Conservation (phyloP, 1,140 invertebrate species). For the Drosophila aff. region DNA sequence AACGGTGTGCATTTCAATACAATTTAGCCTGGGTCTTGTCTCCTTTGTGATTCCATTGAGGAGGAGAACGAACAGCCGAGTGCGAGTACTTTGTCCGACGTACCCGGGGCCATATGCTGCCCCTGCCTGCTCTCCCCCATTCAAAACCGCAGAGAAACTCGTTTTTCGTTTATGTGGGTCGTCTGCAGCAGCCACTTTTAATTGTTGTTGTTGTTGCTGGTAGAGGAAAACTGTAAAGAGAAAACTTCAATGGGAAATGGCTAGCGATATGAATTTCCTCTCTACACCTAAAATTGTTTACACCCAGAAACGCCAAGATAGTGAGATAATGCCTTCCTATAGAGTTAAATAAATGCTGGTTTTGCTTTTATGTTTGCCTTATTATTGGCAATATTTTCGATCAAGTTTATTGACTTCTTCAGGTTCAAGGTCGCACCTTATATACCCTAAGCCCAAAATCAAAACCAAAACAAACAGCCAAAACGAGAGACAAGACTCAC, state of each 20-base stretch:
- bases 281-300: conserved; percentile 5
- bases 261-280: conserved; percentile 2
- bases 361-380: not conserved
- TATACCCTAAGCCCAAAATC: conserved; percentile 16
- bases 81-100: conserved; percentile 61
- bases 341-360: not conserved
- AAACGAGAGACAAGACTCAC: conserved; percentile 55
- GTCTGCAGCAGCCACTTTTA: conserved; percentile 43
- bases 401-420: conserved; percentile 70
- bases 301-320: not conserved
- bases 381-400: conserved; percentile 1
- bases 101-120: conserved; percentile 33
- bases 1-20: conserved; percentile 74
- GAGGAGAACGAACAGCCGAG: conserved; percentile 41
- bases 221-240: conserved; percentile 44
- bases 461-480: conserved; percentile 56
- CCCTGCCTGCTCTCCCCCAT: not conserved
- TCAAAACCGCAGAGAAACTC: conserved; percentile 53
- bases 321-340: not conserved
- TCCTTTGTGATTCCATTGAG: conserved; percentile 65
- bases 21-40: conserved; percentile 58
- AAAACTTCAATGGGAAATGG: conserved; percentile 42
- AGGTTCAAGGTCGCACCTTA: conserved; percentile 70
- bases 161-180: conserved; percentile 68
- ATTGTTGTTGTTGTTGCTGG: conserved; percentile 18